Evolutionary conservation across 2,888 invertebrate genomes (phyloP).

Genomic region (Zhuqinia jingwanae): DNA sequence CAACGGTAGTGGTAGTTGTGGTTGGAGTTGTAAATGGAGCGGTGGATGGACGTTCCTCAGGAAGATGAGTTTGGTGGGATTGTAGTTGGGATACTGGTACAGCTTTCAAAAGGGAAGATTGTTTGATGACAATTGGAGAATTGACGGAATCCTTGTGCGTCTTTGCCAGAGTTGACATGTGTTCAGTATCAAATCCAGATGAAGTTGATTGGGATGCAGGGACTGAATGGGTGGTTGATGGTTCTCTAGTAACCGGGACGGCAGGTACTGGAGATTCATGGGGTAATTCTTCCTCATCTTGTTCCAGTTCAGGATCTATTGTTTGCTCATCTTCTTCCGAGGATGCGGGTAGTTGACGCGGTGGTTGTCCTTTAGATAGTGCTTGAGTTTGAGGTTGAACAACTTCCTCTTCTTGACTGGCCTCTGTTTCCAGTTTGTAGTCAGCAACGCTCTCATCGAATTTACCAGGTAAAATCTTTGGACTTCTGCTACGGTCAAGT

Average conservation of each 20-base stretch:
- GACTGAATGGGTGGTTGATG: conserved; percentile 57
- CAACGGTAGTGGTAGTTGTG: conserved; percentile 66
- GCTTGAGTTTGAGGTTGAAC: conserved; percentile 44
- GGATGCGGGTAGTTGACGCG: conserved; percentile 23
- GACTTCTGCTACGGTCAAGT: conserved; percentile 68
- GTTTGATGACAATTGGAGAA: conserved; percentile 76
- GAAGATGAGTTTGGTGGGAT: not conserved
- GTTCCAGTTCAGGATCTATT: no score
- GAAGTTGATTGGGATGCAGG: conserved; percentile 54
- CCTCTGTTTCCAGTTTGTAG: conserved; percentile 71
- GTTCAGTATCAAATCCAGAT: conserved; percentile 46
- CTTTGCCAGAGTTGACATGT: conserved; percentile 71
- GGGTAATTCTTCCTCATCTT: no score
- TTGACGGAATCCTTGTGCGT: conserved; percentile 75
- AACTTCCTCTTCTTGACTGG: conserved; percentile 73
- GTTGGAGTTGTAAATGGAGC: conserved; percentile 55
- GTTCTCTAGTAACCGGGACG: conserved; percentile 27
- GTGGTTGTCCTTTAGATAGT: conserved; percentile 69
- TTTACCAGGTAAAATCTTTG: conserved; percentile 66
- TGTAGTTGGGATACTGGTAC: conserved; percentile 73
- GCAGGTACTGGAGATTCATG: conserved; percentile 48
- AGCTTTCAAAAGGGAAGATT: conserved; percentile 73
- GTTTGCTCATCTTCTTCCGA: conserved; percentile 65
- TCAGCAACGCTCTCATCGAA: conserved; percentile 60
- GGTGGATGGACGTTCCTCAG: conserved; percentile 39